Base-by-base conservation (phyloP, 2,113 vertebrate species). In the Numida meleagris region DNA sequence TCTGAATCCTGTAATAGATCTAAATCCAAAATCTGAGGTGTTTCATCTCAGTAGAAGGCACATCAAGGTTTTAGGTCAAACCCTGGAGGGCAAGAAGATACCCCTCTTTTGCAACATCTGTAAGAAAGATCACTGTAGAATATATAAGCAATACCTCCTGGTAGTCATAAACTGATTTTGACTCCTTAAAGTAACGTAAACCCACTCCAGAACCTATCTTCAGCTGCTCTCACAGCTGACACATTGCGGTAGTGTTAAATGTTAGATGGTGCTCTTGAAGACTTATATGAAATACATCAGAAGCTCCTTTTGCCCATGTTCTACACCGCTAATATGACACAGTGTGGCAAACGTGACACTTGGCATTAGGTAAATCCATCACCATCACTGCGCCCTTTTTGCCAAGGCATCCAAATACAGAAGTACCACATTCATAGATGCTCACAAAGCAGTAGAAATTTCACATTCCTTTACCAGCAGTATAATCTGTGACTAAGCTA, bases 401-500 rank as follows among this genome's bases (percentile, higher is more conserved):
- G 76, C 23, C 58, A 24, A 27, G 61, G 51, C 18, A 46, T 65
- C 61, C 80, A 78, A 71, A 58, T 46, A 78, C 61, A 86, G 72
- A 86, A 93, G 78, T 33, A n/a, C 14, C 40, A 72, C 40, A 81
- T 29, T 21, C 43, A 91, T 65, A 81, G 27, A 75, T 31, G 48
- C 53, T 86, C 48, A 42, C 27, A 88, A 46, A 11, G 13, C 31
- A 63, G 68, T 2, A 86, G 43, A 93, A 88, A 89, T 88, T 83
- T 91, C 72, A 90, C 57, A 93, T 31, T 88, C 76, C 61, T 95
- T 81, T 84, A 38, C 19, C 76, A 88, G 83, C 73, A 93, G 46
- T 81, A 91, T 80, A 95, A 84, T 61, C 55, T 90, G 61, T 93
- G 88, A 95, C 92, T 94, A 95, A 93, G 94, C 42, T 2, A 78